phyloP scores from a whole-genome alignment of 2,113 vertebrate species.

The Corapipo altera region DNA sequence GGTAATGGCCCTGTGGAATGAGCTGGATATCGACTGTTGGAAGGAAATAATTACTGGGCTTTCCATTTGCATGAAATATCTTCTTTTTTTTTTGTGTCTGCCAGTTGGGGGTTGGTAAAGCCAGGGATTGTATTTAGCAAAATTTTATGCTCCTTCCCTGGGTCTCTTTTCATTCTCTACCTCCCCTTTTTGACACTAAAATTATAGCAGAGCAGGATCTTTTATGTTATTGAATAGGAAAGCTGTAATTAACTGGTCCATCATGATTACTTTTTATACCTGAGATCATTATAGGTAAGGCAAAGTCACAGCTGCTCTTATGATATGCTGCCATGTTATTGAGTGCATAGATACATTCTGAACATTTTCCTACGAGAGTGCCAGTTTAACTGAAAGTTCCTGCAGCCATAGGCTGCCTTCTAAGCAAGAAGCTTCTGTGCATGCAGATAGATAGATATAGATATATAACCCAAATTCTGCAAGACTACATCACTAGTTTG shows the following conservation, averaged over 20 bases:
- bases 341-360: not conserved
- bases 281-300: not conserved
- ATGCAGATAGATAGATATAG: not conserved
- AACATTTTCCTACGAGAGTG: not conserved
- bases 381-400: not conserved
- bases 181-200: not conserved
- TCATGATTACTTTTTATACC: slow-evolving; percentile 18
- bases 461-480: not conserved
- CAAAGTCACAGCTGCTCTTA: not conserved
- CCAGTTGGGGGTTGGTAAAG: not conserved
- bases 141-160: not conserved
- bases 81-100: not conserved
- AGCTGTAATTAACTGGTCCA: slow-evolving; percentile 32
- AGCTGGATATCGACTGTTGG: not conserved
- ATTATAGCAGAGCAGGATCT: not conserved
- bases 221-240: not conserved
- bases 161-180: not conserved
- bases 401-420: not conserved
- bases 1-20: not conserved
- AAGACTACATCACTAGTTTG: not conserved
- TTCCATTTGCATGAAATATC: not conserved
- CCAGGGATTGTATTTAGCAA: not conserved
- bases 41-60: not conserved
- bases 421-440: not conserved
- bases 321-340: not conserved